Conservation (phyloP, 2,797 vertebrate species). For the Sebastes taczanowskii region DNA sequence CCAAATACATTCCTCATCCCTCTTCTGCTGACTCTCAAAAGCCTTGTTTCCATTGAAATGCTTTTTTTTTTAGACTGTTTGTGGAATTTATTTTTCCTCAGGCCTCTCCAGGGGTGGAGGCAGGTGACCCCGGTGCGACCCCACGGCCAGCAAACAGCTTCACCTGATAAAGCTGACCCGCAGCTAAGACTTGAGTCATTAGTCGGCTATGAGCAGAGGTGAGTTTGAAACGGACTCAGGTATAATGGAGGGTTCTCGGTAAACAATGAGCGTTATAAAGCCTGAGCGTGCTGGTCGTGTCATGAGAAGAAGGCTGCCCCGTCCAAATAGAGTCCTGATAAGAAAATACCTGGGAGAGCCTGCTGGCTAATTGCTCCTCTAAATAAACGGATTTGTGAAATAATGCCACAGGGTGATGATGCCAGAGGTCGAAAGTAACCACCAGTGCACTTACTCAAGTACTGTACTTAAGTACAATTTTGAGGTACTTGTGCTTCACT, state of each 20-base stretch:
- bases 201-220: constrained; percentile 79
- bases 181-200: constrained; percentile 83
- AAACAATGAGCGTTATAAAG: constrained; percentile 91
- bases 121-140: constrained; percentile 77
- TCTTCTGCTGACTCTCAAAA: constrained; percentile 61
- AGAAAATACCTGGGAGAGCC: constrained; percentile 65
- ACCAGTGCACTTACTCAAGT: background rate
- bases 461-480: background rate
- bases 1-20: constrained; percentile 81
- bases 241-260: constrained; percentile 83
- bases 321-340: constrained; percentile 80
- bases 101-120: constrained; percentile 51
- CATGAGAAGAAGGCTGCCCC: constrained; percentile 59
- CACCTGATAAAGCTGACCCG: constrained; percentile 84
- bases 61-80: constrained; percentile 60
- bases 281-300: constrained; percentile 71
- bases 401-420: background rate
- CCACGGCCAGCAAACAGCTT: constrained; percentile 79
- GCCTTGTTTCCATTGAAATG: constrained; percentile 60
- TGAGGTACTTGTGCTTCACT: background rate
- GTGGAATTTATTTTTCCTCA: constrained; percentile 69
- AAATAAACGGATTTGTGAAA: constrained; percentile 46
- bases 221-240: constrained; percentile 74
- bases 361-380: constrained; percentile 33
- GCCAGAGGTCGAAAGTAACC: background rate